Conservation (phyloP, 2,113 vertebrate species). For the Tenrec ecaudatus region DNA sequence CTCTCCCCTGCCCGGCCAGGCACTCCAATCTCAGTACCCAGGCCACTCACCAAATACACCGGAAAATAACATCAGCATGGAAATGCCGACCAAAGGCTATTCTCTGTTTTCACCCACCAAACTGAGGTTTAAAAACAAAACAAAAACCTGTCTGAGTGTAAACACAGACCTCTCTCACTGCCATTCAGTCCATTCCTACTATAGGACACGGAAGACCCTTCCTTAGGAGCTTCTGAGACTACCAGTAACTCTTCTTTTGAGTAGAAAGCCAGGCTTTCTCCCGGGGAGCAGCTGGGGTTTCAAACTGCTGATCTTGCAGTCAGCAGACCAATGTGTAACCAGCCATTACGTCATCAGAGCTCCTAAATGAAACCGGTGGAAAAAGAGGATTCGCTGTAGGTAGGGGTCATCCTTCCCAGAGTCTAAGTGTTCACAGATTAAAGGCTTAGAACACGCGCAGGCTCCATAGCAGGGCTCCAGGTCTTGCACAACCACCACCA, state of each 20-base stretch:
- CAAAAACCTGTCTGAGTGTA: constrained; percentile 13
- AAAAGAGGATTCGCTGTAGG: too few relatives aligned
- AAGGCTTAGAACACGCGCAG: not conserved
- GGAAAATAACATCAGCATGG: not conserved
- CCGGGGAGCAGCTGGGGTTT: too few relatives aligned
- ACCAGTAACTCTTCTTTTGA: too few relatives aligned
- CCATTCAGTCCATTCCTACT: not conserved
- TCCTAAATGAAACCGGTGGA: too few relatives aligned
- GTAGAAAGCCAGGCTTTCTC: too few relatives aligned
- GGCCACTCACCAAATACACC: not conserved
- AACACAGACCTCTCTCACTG: not conserved
- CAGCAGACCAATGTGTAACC: too few relatives aligned
- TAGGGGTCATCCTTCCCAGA: too few relatives aligned
- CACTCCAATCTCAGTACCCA: not conserved
- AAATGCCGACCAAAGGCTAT: not conserved
- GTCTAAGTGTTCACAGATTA: not conserved
- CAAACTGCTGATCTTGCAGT: too few relatives aligned
- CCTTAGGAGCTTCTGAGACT: too few relatives aligned
- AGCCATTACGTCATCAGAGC: too few relatives aligned
- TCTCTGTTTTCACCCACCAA: constrained; percentile 25
- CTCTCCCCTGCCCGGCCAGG: not conserved
- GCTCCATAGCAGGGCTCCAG: not conserved
- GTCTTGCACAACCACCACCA: constrained; percentile 13
- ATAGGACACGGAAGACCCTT: too few relatives aligned
- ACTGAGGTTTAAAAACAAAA: not conserved